Conservation (phyloP, 2,113 vertebrate genomes). For the Bettongia penicillata region DNA sequence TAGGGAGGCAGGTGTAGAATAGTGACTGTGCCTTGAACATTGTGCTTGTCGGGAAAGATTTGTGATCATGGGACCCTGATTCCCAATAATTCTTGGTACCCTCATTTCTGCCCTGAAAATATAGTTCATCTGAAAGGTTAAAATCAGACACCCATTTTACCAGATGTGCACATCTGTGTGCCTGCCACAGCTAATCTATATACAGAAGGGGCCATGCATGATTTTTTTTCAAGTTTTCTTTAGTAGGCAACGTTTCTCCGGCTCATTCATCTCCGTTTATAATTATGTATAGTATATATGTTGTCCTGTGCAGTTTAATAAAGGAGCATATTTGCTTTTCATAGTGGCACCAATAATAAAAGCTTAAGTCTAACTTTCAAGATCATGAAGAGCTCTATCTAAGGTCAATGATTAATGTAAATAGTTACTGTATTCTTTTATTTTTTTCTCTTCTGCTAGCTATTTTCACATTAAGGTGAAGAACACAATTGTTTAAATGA, state of each 20-base stretch:
- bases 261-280: rapidly evolving
- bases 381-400: slow-evolving; percentile 5
- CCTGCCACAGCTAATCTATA: not conserved
- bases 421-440: not conserved
- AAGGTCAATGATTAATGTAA: slow-evolving; percentile 44
- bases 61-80: not conserved
- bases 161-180: too few relatives aligned
- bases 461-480: slow-evolving; percentile 74
- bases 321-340: not conserved
- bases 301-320: slow-evolving; percentile 32
- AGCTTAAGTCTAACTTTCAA: not conserved
- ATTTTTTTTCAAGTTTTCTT: not conserved
- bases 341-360: not conserved
- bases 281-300: not conserved
- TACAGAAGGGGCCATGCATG: not conserved
- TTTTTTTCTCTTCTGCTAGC: slow-evolving; percentile 35
- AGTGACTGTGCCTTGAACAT: not conserved
- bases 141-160: not conserved
- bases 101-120: not conserved
- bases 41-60: too few relatives aligned
- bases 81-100: not conserved
- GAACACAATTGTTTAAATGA: slow-evolving; percentile 70
- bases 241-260: not conserved
- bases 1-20: not conserved
- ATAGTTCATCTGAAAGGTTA: not conserved